Evolutionary conservation across 2,113 vertebrate species (phyloP), one percentile per base, ranked within the genome.

Genomic region (Callipepla squamata): DNA sequence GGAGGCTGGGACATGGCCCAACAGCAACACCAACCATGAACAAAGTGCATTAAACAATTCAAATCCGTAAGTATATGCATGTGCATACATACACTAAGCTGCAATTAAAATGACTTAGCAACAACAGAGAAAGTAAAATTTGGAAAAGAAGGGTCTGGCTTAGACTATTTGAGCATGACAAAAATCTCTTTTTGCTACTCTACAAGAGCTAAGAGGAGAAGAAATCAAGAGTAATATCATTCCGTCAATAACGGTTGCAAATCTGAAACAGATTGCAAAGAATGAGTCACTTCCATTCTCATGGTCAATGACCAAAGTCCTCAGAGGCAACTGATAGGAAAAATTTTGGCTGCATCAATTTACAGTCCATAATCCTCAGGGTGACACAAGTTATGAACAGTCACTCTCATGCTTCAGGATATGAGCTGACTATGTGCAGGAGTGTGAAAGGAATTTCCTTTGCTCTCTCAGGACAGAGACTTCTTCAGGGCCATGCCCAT

Each of bases 391-490:
- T 59, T 59, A 74, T 11, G 22, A 83, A 38, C 38, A 82, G 47
- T 25, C 55, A 83, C 28, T 57, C 26, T 17, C 50, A 25, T 55
- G 19, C 17, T 34, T 38, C 34, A 36, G 67, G n/a, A 22, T 69
- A 50, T 48, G 12, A 76, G 45, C 11, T n/a, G 59, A 57, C 40
- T 47, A 67, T 0, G 0, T 48, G 10, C 4, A 2, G 26, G 22
- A 51, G 23, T 0, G 40, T 19, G 28, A 62, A 69, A 70, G 50
- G 16, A 28, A 77, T 69, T 75, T 89, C n/a, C 36, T 73, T 48
- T 13, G 14, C 23, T 87, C 3, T 0, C 3, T 6, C 13, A 70
- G 26, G 4, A 0, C 0, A 70, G 48, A 19, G 19, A 11, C 34
- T 62, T 36, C 32, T 20, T 62, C 0, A 0, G 17, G 61, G 40